Conservation (phyloP, 1,140 invertebrate genomes). For the Ptiloglossa arizonensis region DNA sequence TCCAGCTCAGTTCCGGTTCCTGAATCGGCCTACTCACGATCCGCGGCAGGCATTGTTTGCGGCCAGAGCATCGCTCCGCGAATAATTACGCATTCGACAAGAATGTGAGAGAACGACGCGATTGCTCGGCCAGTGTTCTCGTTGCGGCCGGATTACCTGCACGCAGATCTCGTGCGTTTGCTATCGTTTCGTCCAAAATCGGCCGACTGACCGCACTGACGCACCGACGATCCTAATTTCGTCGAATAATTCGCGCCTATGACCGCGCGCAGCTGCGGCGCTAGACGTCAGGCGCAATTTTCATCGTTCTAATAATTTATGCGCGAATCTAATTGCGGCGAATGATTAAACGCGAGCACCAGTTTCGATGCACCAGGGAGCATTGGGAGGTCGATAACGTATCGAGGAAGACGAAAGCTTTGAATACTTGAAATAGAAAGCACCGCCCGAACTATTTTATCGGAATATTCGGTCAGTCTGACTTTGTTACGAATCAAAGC, state of each 20-base stretch:
- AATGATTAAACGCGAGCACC: background rate
- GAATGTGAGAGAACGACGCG: constrained; percentile 17
- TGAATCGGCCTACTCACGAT: background rate
- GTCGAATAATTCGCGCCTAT: constrained; percentile 38
- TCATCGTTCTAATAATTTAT: constrained; percentile 20
- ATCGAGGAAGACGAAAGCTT: background rate
- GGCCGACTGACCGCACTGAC: constrained; percentile 28
- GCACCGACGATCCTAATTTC: constrained; percentile 34
- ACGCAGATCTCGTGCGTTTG: constrained; percentile 29
- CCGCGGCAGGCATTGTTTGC: constrained; percentile 19
- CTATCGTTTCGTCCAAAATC: constrained; percentile 34
- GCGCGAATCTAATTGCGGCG: constrained; percentile 6
- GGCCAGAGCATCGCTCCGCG: constrained; percentile 3
- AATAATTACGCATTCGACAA: constrained; percentile 37
- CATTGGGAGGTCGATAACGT: background rate
- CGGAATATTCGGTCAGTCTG: too few species aligned
- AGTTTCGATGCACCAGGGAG: background rate
- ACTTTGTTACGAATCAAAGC: too few species aligned
- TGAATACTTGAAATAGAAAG: too few species aligned
- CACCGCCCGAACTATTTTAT: too few species aligned
- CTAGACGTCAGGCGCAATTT: constrained; percentile 22
- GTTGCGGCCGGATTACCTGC: constrained; percentile 30
- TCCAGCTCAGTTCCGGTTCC: background rate
- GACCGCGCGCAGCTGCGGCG: constrained; percentile 4
- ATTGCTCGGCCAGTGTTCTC: constrained; percentile 22